phyloP scores from a whole-genome alignment of 2,113 vertebrate genomes.

The Catharus bicknelli region DNA sequence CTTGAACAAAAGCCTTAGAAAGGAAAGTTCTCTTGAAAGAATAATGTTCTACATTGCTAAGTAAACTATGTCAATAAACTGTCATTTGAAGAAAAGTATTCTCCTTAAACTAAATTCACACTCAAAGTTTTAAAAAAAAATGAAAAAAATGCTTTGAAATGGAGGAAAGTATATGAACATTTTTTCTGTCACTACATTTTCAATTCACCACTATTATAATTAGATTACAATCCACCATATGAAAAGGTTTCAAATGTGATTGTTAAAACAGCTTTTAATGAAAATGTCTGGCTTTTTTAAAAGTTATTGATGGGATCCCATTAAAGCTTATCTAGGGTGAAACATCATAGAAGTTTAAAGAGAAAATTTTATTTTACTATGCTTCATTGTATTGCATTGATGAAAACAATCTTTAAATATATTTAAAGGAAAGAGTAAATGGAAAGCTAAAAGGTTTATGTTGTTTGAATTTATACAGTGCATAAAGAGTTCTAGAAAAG shows the following conservation, averaged over 20 bases:
- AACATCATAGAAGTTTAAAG: neutral
- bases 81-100: conserved; percentile 40
- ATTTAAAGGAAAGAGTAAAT: neutral
- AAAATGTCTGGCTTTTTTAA: neutral
- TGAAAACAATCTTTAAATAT: neutral
- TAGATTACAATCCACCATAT: neutral
- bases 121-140: conserved; percentile 37
- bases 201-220: conserved; percentile 26
- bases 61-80: conserved; percentile 61
- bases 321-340: neutral
- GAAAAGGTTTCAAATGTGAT: conserved; percentile 21
- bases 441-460: neutral
- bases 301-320: neutral
- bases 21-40: conserved; percentile 67
- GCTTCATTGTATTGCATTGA: neutral
- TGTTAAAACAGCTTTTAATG: conserved; percentile 11
- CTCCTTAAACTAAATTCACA: conserved; percentile 55
- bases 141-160: conserved; percentile 62
- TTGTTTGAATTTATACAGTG: neutral
- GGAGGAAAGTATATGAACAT: conserved; percentile 42
- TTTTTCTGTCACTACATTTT: conserved; percentile 39
- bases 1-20: conserved; percentile 47
- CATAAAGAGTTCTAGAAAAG: neutral
- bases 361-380: neutral
- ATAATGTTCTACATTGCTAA: conserved; percentile 45